Evolutionary conservation across 2,888 invertebrate genomes (phyloP).

Genomic region (Galerucella nymphaeae): DNA sequence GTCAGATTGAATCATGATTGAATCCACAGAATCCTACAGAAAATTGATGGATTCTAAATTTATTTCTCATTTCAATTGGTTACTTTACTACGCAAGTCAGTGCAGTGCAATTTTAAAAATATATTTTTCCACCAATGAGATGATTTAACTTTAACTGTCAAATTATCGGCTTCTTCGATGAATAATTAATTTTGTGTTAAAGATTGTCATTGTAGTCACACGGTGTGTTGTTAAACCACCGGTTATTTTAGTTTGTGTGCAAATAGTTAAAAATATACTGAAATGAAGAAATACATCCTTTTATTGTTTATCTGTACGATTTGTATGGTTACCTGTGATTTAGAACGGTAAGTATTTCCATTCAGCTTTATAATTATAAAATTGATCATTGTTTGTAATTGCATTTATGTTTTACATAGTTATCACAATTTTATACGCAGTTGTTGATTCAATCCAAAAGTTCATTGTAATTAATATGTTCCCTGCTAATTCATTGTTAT

Average conservation of each 20-base stretch:
- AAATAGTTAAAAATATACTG: neutral
- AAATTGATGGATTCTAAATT: no score
- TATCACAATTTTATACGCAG: no score
- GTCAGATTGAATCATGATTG: no score
- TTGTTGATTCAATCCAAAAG: no score
- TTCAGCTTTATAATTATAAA: no score
- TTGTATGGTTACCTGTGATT: constrained; percentile 12
- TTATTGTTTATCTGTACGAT: constrained; percentile 17
- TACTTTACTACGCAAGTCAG: no score
- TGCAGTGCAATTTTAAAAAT: neutral
- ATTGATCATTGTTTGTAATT: no score
- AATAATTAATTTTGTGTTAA: neutral
- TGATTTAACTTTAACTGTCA: neutral
- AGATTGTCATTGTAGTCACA: neutral
- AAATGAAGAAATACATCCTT: constrained; percentile 22
- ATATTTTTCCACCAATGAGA: neutral
- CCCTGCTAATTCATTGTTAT: no score
- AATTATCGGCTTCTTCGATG: neutral
- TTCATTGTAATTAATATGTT: no score
- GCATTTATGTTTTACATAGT: no score
- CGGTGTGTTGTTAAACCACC: neutral
- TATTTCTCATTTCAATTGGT: no score
- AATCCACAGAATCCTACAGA: no score
- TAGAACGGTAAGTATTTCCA: constrained; percentile 10
- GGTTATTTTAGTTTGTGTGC: neutral